These are phyloP conservation scores for Hippocampus kuda DNA, from an alignment of 2,797 vertebrate genomes.

Conservation along the genomic window DNA sequence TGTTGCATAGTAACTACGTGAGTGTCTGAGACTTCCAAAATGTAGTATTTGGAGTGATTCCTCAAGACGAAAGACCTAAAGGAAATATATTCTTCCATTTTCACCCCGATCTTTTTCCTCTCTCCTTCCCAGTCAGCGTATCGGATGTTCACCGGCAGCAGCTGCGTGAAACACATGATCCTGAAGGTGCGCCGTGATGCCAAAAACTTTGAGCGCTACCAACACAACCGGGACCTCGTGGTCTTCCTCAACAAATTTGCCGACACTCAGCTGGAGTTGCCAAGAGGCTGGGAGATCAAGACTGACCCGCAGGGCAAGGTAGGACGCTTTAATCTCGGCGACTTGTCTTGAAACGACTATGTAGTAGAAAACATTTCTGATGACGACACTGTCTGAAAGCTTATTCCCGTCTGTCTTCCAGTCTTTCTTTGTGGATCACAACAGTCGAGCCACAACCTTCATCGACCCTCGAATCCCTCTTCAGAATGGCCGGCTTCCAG, in stretches of 20 bases:
- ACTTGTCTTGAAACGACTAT: background rate
- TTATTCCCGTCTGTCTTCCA: slow-evolving; percentile 39
- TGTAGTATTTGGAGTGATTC: background rate
- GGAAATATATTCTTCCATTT: too few relatives aligned
- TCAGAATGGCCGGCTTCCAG: slow-evolving; percentile 86
- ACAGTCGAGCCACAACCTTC: slow-evolving; percentile 92
- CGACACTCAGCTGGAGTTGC: slow-evolving; percentile 85
- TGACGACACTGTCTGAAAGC: background rate
- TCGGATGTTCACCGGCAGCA: slow-evolving; percentile 92
- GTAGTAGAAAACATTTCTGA: background rate
- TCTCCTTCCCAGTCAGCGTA: slow-evolving; percentile 76
- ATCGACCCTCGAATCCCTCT: slow-evolving; percentile 94
- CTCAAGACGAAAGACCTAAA: too few relatives aligned
- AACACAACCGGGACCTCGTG: slow-evolving; percentile 93
- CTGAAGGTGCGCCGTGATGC: slow-evolving; percentile 94
- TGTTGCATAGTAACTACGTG: slow-evolving; percentile 92
- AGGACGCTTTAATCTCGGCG: slow-evolving; percentile 1
- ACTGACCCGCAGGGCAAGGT: slow-evolving; percentile 96
- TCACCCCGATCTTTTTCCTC: too few relatives aligned
- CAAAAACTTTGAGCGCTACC: slow-evolving; percentile 94
- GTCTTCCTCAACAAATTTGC: slow-evolving; percentile 96
- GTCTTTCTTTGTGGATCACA: slow-evolving; percentile 98
- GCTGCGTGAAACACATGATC: slow-evolving; percentile 97
- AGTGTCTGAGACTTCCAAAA: slow-evolving; percentile 40
- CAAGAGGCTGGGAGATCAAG: slow-evolving; percentile 96